Base-by-base conservation (phyloP, 2,797 vertebrate species). In the Thaleichthys pacificus region DNA sequence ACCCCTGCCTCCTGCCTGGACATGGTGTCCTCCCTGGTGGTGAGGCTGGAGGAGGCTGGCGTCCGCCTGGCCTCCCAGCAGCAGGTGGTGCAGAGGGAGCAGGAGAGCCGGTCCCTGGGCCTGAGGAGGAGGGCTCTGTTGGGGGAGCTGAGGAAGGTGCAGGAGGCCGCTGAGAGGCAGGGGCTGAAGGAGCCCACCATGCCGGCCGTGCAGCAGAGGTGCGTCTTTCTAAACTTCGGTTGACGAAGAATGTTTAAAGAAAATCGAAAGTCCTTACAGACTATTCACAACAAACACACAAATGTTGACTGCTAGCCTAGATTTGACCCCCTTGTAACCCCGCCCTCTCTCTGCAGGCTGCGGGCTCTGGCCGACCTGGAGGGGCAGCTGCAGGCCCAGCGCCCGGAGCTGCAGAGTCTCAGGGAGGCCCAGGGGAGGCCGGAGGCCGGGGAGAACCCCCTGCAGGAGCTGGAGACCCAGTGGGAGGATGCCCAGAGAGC, bases 201-300 rank as follows among this genome's bases (percentile, higher is more conserved):
- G 69, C 97, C 96, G n/a, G 96, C 96, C 6, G 86, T 98, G 24
- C 96, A 97, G n/a, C 92, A 96, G 78, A 95, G 95, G 98, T 98
- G 68, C 12, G 83, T 74, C n/a, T 8, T 14, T 8, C 11, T 47
- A 47, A 47, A 47, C 1, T 38, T 38, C 8, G 1, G 7, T 38
- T 38, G 35, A 38, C 8, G 8, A 38, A 38, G 35, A 8, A 8
- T 38, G 35, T 38, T 35, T 7, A 5, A 32, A 4, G 32, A 4
- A 35, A 35, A 35, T 35, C 32, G 2, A 32, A 42, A 42, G 8
- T 42, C 38, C 8, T 7, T 42, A 42, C 11, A 42, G 38, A 7
- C 38, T 12, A 42, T 42, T 42, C 38, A 42, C 8, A 42, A 11
- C 38, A 42, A 42, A 42, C 38, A 12, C 38, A 42, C 38, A 42